Conservation (phyloP, 2,113 vertebrate genomes). For the Bos indicus region DNA sequence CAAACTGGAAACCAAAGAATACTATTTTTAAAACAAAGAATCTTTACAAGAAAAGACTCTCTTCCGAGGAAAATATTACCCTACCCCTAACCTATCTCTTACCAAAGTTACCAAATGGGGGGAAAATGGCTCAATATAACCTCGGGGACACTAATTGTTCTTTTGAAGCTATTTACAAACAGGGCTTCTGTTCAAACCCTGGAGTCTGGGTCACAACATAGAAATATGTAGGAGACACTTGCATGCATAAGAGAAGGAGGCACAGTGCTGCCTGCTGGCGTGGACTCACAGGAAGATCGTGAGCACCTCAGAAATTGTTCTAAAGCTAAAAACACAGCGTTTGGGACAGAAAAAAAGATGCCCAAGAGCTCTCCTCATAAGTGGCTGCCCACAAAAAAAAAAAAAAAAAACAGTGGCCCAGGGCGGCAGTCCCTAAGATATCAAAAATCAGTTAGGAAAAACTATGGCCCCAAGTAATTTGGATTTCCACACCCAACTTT, state of each 20-base stretch:
- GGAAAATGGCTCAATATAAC: not conserved
- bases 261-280: accelerated
- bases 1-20: not conserved
- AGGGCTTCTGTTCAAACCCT: not conserved
- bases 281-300: accelerated
- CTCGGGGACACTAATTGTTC: not conserved
- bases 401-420: not conserved
- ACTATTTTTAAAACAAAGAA: not conserved
- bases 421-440: not conserved
- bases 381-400: not conserved
- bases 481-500: not conserved
- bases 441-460: not conserved
- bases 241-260: not conserved
- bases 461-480: not conserved
- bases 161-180: not conserved
- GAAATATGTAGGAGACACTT: not conserved
- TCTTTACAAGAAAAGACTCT: not conserved
- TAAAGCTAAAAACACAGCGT: not conserved
- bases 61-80: not conserved
- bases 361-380: not conserved
- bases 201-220: not conserved
- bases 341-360: not conserved
- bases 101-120: not conserved
- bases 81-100: not conserved
- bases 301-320: not conserved